These are phyloP conservation scores for Clivina fossor DNA, from an alignment of 2,888 invertebrate genomes.

Conservation along the genomic window DNA sequence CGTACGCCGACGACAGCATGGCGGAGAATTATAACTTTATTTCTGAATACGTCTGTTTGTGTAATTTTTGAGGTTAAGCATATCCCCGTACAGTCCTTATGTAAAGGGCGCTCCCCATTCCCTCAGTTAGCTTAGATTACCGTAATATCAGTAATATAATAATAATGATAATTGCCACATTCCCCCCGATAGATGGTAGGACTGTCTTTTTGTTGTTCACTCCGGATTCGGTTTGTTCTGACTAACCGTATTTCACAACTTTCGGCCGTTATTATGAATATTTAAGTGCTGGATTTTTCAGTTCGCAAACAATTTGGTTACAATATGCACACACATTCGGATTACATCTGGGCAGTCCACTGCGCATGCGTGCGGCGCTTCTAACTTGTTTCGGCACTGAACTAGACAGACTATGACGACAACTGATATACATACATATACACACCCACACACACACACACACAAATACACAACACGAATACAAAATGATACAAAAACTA, in stretches of 20 bases:
- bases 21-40: constrained; percentile 43
- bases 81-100: constrained; percentile 45
- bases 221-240: constrained; percentile 39
- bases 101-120: constrained; percentile 33
- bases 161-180: constrained; percentile 34
- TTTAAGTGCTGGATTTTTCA: constrained; percentile 41
- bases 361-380: constrained; percentile 24
- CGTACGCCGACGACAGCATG: not conserved
- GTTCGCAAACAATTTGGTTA: constrained; percentile 50
- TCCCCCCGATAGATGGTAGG: constrained; percentile 38
- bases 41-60: constrained; percentile 57
- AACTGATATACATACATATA: too few species aligned
- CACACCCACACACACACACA: too few species aligned
- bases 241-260: constrained; percentile 42
- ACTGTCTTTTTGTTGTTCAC: constrained; percentile 38
- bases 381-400: not conserved
- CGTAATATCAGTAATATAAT: constrained; percentile 32
- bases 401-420: not conserved
- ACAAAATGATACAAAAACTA: not conserved
- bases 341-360: constrained; percentile 43
- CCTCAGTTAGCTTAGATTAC: constrained; percentile 33
- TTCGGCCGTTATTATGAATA: constrained; percentile 49
- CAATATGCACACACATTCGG: constrained; percentile 56
- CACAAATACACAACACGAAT: not conserved
- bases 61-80: constrained; percentile 56